A percentile compares a stretch with the other conserved stretches of the same genome.
phyloP scores from a whole-genome alignment of 2,888 invertebrate genomes.

The Trachelus troglodyta region DNA sequence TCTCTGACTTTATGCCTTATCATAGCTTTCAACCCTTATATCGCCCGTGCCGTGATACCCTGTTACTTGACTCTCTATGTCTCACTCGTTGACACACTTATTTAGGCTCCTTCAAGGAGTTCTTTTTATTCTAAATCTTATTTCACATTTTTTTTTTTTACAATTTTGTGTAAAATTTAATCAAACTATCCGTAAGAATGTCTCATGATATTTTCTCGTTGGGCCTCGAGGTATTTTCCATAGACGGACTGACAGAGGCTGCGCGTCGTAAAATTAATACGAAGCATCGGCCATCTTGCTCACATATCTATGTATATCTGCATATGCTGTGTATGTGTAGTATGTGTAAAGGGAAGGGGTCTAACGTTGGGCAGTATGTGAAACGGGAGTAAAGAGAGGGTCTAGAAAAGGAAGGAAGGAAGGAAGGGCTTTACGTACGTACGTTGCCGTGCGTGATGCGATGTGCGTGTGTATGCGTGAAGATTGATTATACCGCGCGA shows the following conservation, averaged over 20 bases:
- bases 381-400: constrained; percentile 21
- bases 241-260: constrained; percentile 7
- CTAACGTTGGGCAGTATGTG: constrained; percentile 43
- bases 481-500: constrained; percentile 66
- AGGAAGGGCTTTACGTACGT: constrained; percentile 14
- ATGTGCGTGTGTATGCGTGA: constrained; percentile 42
- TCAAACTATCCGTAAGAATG: neutral
- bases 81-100: neutral
- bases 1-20: neutral
- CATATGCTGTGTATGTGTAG: constrained; percentile 16
- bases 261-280: constrained; percentile 60
- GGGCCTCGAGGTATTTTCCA: neutral
- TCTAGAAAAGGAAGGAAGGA: neutral
- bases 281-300: constrained; percentile 59
- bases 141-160: neutral
- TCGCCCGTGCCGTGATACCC: neutral
- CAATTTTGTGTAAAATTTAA: neutral
- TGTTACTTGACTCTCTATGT: neutral
- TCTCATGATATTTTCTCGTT: neutral
- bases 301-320: constrained; percentile 11
- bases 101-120: neutral
- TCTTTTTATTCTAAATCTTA: neutral
- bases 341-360: constrained; percentile 25
- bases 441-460: constrained; percentile 25
- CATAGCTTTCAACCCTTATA: neutral